These are phyloP conservation scores for Sthenelais limicola DNA, from an alignment of 2,888 invertebrate species.

Conservation along the genomic window DNA sequence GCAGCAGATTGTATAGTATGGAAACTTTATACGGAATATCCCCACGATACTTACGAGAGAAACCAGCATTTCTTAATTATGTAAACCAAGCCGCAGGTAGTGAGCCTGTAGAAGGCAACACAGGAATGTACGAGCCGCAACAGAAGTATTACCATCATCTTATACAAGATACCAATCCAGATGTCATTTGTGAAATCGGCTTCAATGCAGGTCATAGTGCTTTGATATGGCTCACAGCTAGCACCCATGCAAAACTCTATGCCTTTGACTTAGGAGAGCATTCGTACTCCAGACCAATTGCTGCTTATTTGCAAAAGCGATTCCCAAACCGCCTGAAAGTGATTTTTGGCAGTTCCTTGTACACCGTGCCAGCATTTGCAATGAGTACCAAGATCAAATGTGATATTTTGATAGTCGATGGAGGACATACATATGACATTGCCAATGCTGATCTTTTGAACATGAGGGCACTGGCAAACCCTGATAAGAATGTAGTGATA, in stretches of 20 bases:
- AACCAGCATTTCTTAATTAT: neutral
- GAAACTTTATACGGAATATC: too few relatives aligned
- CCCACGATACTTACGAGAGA: neutral
- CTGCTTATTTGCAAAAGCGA: conserved; percentile 37
- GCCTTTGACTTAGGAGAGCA: conserved; percentile 49
- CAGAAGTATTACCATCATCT: neutral
- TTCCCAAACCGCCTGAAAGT: conserved; percentile 43
- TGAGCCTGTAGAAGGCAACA: conserved; percentile 10
- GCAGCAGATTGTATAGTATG: too few relatives aligned
- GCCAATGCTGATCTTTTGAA: conserved; percentile 44
- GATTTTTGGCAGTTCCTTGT: conserved; percentile 47
- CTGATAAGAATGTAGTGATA: neutral
- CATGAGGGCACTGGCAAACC: neutral
- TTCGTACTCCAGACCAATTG: conserved; percentile 43
- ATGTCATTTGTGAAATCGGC: conserved; percentile 29
- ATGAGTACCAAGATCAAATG: conserved; percentile 29
- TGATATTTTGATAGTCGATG: conserved; percentile 50
- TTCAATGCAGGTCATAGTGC: conserved; percentile 35
- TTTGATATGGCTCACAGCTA: conserved; percentile 3
- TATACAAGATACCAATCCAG: neutral
- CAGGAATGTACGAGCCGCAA: neutral
- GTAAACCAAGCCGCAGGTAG: neutral
- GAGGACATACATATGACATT: conserved; percentile 46
- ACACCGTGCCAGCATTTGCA: conserved; percentile 41
- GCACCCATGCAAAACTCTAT: neutral